Conservation (phyloP, 1,140 invertebrate species). For the Patella vulgata region DNA sequence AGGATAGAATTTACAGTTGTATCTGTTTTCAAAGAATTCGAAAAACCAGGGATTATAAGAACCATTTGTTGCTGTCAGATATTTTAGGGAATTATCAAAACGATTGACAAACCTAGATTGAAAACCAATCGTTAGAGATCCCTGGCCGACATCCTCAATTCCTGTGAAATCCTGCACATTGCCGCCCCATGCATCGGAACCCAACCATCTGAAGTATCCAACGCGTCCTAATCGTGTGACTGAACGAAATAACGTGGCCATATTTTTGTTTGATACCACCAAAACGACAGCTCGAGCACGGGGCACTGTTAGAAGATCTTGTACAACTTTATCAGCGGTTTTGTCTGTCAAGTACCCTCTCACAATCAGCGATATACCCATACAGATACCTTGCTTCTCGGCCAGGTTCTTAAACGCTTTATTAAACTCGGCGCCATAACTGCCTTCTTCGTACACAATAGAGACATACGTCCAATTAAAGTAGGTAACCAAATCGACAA, state of each 20-base stretch:
- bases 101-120: conserved; percentile 20
- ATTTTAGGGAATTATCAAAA: conserved; percentile 41
- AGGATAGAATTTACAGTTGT: conserved; percentile 11
- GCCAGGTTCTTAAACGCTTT: conserved; percentile 9
- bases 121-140: conserved; percentile 78
- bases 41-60: conserved; percentile 37
- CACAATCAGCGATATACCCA: conserved; percentile 72
- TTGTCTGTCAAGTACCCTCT: conserved; percentile 57
- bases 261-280: too few relatives aligned
- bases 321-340: too few relatives aligned
- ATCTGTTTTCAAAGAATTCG: conserved; percentile 28
- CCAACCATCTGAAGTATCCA: conserved; percentile 72
- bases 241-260: too few relatives aligned
- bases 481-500: conserved; percentile 22
- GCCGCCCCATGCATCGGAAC: conserved; percentile 80
- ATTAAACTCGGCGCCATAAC: conserved; percentile 68
- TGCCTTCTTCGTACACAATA: conserved; percentile 29
- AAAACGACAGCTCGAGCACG: too few relatives aligned
- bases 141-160: conserved; percentile 76
- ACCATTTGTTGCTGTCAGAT: conserved; percentile 15
- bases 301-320: too few relatives aligned
- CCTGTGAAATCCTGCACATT: conserved; percentile 75
- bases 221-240: too few relatives aligned
- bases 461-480: conserved; percentile 38
- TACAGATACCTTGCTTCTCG: conserved; percentile 61